A percentile compares a stretch with the other conserved stretches of the same genome.
Conservation (phyloP, 2,113 vertebrate genomes). For the Steatornis caripensis region DNA sequence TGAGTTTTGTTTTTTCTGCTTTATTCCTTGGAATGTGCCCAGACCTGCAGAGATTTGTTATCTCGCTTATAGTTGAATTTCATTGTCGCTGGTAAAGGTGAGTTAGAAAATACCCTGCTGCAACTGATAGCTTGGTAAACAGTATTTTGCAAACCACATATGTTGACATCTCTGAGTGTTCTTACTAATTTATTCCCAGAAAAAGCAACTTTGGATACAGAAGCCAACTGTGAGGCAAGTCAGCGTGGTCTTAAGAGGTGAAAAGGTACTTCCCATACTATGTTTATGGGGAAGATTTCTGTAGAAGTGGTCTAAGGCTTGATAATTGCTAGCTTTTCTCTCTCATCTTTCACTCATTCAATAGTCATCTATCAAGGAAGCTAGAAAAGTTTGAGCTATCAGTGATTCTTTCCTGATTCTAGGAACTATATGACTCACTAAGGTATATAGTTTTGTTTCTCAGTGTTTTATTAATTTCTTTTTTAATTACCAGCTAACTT, state of each 20-base stretch:
- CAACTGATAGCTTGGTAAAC: background rate
- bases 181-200: background rate
- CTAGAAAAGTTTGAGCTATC: background rate
- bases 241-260: background rate
- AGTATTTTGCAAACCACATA: background rate
- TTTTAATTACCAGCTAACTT: background rate
- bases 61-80: background rate
- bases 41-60: background rate
- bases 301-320: background rate
- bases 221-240: background rate
- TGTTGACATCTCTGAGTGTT: background rate
- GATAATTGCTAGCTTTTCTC: background rate
- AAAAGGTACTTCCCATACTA: background rate
- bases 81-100: background rate
- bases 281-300: background rate
- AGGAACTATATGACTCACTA: background rate
- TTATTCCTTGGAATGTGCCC: background rate
- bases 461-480: background rate
- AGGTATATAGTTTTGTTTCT: background rate
- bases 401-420: background rate
- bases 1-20: accelerated
- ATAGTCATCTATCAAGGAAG: background rate
- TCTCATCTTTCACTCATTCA: background rate
- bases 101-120: background rate
- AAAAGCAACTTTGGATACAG: background rate